Conservation (phyloP, 2,888 invertebrate species). For the Suillia variegata region DNA sequence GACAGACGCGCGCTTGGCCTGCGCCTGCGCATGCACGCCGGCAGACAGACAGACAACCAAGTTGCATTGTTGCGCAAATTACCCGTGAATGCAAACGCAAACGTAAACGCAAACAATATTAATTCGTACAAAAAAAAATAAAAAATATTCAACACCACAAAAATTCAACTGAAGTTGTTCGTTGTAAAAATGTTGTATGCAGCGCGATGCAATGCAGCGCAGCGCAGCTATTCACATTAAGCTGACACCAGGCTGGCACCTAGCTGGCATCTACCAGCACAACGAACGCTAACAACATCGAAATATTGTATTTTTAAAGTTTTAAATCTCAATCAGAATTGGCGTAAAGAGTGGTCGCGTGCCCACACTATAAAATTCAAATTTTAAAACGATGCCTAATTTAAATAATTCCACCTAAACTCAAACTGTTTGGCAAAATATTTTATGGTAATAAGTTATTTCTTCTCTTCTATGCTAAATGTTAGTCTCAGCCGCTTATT, state of each 20-base stretch:
- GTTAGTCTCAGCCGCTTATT: too few species aligned
- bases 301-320: constrained; percentile 10
- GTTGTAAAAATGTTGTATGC: too few species aligned
- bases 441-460: too few species aligned
- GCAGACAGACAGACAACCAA: too few species aligned
- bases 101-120: constrained; percentile 5
- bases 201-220: background rate
- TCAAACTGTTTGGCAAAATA: too few species aligned
- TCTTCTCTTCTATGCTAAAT: too few species aligned
- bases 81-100: constrained; percentile 18
- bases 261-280: constrained; percentile 10
- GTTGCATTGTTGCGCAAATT: constrained; percentile 15
- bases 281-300: constrained; percentile 20
- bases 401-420: too few species aligned
- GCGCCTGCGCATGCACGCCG: too few species aligned
- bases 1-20: background rate
- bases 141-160: constrained; percentile 3
- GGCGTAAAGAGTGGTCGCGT: constrained; percentile 21
- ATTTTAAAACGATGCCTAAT: too few species aligned
- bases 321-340: constrained; percentile 26
- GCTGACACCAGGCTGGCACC: too few species aligned
- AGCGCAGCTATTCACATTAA: too few species aligned
- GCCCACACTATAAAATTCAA: constrained; percentile 15
- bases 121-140: background rate
- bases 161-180: background rate